These are phyloP conservation scores for Thalpophila matura DNA, from an alignment of 2,888 invertebrate species.

Conservation along the genomic window DNA sequence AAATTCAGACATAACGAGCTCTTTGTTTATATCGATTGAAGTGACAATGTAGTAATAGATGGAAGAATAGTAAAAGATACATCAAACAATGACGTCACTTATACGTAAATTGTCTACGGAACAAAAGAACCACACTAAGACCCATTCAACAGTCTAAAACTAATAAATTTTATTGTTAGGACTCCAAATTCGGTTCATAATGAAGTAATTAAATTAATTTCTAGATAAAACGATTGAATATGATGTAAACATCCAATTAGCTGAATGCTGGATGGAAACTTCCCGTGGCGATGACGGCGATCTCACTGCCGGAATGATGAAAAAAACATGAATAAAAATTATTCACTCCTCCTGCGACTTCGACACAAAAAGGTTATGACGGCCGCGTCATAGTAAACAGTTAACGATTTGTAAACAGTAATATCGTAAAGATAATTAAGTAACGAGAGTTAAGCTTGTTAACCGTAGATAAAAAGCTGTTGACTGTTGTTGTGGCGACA, in stretches of 20 bases:
- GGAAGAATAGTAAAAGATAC: constrained; percentile 50
- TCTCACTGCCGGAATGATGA: no score
- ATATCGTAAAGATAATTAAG: constrained; percentile 48
- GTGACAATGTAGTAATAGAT: constrained; percentile 61
- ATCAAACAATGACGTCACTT: constrained; percentile 52
- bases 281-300: background rate
- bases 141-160: constrained; percentile 21
- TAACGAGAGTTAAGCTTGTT: constrained; percentile 38
- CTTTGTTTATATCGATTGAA: constrained; percentile 61
- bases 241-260: background rate
- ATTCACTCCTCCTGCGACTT: constrained; percentile 1
- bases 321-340: constrained; percentile 9
- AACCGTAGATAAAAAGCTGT: constrained; percentile 39
- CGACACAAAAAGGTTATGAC: constrained; percentile 31
- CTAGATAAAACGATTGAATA: constrained; percentile 7
- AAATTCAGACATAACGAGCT: constrained; percentile 63
- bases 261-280: background rate
- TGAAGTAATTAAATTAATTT: constrained; percentile 26
- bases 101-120: constrained; percentile 22
- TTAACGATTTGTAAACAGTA: constrained; percentile 37
- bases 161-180: constrained; percentile 22
- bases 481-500: constrained; percentile 35
- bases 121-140: constrained; percentile 50
- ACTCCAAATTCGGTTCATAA: constrained; percentile 23
- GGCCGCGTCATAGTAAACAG: constrained; percentile 29